phyloP scores from a whole-genome alignment of 2,113 vertebrate species.

The Callospermophilus lateralis region DNA sequence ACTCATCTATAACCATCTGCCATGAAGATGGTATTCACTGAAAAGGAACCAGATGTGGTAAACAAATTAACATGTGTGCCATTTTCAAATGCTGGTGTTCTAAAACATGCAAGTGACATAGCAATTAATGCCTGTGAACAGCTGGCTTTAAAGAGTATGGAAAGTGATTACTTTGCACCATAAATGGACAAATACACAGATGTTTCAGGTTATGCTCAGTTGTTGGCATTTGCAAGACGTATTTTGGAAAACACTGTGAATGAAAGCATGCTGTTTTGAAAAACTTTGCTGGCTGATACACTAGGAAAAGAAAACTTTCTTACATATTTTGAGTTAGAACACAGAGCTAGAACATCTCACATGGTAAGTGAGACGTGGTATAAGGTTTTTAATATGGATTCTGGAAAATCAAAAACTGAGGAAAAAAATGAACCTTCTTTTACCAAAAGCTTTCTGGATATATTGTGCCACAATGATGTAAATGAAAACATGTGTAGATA shows the following conservation, averaged over 20 bases:
- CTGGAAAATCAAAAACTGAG: background rate
- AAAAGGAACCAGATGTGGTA: conserved; percentile 81
- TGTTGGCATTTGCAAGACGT: conserved; percentile 77
- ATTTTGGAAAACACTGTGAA: conserved; percentile 77
- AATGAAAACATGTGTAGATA: background rate
- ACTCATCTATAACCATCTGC: conserved; percentile 75
- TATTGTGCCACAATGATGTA: background rate
- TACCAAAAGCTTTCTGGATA: background rate
- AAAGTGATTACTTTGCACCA: conserved; percentile 74
- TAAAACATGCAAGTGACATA: conserved; percentile 73
- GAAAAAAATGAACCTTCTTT: background rate
- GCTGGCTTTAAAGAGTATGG: conserved; percentile 77
- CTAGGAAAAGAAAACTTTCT: conserved; percentile 59
- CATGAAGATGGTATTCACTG: conserved; percentile 56
- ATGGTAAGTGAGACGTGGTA: background rate
- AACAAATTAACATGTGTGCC: conserved; percentile 76
- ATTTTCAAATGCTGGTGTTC: conserved; percentile 74
- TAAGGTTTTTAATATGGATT: background rate
- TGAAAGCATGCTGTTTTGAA: conserved; percentile 72
- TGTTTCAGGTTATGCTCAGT: conserved; percentile 78
- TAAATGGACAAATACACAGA: conserved; percentile 78
- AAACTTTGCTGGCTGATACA: conserved; percentile 64
- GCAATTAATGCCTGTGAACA: conserved; percentile 82
- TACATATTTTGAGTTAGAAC: conserved; percentile 50
- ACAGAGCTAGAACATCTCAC: background rate